These are phyloP conservation scores for Pseudeuparius sepicola DNA, from an alignment of 2,888 invertebrate genomes.

Conservation along the genomic window DNA sequence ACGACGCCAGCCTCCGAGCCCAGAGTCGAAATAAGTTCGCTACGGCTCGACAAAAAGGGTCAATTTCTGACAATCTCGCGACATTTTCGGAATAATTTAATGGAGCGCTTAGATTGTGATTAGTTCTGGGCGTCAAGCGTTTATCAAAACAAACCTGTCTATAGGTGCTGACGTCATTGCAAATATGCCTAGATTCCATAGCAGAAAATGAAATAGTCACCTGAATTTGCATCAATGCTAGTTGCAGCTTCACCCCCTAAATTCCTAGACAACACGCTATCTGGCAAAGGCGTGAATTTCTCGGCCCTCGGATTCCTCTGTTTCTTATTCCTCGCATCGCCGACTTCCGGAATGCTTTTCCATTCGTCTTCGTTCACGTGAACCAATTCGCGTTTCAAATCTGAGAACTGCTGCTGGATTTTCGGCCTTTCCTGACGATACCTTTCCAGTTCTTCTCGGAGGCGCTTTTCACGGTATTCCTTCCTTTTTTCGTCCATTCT, in stretches of 20 bases:
- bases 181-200: no score
- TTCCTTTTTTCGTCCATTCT: constrained; percentile 98
- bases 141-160: no score
- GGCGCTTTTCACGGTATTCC: constrained; percentile 82
- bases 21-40: no score
- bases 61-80: no score
- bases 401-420: constrained; percentile 89
- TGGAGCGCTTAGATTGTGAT: no score
- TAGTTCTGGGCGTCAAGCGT: no score
- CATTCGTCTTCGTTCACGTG: constrained; percentile 85
- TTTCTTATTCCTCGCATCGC: constrained; percentile 95
- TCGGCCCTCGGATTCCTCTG: constrained; percentile 92
- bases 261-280: constrained; percentile 84
- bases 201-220: no score
- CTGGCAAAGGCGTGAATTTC: constrained; percentile 95
- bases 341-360: constrained; percentile 96
- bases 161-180: no score
- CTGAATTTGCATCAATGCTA: constrained; percentile 72
- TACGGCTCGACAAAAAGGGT: no score
- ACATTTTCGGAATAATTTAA: no score
- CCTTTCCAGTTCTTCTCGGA: constrained; percentile 88
- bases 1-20: no score
- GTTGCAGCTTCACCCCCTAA: constrained; percentile 70
- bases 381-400: constrained; percentile 80
- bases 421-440: constrained; percentile 83